phyloP scores from a whole-genome alignment of 2,888 invertebrate species.

The Eupithecia tripunctaria region DNA sequence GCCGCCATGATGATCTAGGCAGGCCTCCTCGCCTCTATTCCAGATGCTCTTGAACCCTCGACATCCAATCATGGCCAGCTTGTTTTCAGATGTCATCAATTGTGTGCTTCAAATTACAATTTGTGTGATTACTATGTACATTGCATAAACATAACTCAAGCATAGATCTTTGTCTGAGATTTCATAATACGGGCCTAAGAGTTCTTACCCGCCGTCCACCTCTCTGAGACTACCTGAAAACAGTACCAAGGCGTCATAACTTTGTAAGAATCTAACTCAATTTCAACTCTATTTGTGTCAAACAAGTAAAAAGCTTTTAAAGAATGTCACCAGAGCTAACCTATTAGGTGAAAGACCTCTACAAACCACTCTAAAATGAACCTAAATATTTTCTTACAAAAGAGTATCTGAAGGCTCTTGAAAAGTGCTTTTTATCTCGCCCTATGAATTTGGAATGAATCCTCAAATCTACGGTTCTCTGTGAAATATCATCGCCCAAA shows the following conservation, averaged over 20 bases:
- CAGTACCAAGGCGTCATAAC: background rate
- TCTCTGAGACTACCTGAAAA: too few relatives aligned
- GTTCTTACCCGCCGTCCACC: too few relatives aligned
- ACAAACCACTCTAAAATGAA: constrained; percentile 4
- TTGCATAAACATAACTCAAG: too few relatives aligned
- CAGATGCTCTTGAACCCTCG: too few relatives aligned
- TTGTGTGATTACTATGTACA: too few relatives aligned
- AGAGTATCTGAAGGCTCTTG: background rate
- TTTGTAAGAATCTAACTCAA: background rate
- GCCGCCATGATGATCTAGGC: too few relatives aligned
- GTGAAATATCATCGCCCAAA: constrained; percentile 47
- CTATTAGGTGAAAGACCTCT: constrained; percentile 7
- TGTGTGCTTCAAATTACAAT: background rate
- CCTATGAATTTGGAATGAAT: constrained; percentile 42
- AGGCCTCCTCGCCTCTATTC: too few relatives aligned
- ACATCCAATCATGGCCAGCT: too few relatives aligned
- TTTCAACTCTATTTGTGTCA: background rate
- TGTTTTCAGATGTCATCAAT: too few relatives aligned
- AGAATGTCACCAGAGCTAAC: background rate
- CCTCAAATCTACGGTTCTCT: constrained; percentile 40
- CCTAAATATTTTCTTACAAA: constrained; percentile 8
- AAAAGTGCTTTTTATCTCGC: constrained; percentile 29
- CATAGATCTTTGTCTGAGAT: too few relatives aligned
- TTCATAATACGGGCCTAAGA: too few relatives aligned
- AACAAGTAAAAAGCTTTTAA: background rate